Percentiles rank a stretch among this genome's conserved stretches.
Evolutionary conservation across 2,113 vertebrate species (phyloP).

Genomic region (Antechinus flavipes): DNA sequence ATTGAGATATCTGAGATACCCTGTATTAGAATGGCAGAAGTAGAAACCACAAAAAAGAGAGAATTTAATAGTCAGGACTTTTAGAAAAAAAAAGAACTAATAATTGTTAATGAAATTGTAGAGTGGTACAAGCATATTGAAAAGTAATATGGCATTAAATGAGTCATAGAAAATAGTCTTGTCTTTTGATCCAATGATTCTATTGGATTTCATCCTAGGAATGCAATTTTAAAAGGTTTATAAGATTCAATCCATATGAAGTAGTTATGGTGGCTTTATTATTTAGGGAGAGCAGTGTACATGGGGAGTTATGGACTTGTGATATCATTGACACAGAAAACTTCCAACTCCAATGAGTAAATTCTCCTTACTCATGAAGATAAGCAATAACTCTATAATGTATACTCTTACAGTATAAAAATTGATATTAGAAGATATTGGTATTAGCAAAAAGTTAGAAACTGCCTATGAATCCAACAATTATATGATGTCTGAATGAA

Average conservation of each 20-base stretch:
- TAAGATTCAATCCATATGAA: not conserved
- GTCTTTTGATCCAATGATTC: not conserved
- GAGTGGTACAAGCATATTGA: not conserved
- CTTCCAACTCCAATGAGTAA: not conserved
- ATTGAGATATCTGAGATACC: not conserved
- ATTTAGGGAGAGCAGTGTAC: not conserved
- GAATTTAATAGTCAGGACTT: not conserved
- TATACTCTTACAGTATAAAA: not conserved
- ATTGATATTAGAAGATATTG: not conserved
- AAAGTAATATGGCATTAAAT: not conserved
- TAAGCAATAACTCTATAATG: not conserved
- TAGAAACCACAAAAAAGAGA: not conserved
- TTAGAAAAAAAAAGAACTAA: not conserved
- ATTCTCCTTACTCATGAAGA: not conserved
- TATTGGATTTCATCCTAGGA: not conserved
- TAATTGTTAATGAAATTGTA: not conserved
- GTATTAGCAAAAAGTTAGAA: not conserved
- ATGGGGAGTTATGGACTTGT: not conserved
- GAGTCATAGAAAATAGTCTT: not conserved
- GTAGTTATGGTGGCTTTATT: not conserved
- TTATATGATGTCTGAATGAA: not conserved
- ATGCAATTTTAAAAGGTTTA: not conserved
- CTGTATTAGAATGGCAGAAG: not conserved
- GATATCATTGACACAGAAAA: not conserved
- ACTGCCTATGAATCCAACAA: not conserved